Percentiles rank a stretch among this genome's conserved stretches.
Conservation (phyloP, 2,113 vertebrate genomes). For the Thamnaconus septentrionalis region DNA sequence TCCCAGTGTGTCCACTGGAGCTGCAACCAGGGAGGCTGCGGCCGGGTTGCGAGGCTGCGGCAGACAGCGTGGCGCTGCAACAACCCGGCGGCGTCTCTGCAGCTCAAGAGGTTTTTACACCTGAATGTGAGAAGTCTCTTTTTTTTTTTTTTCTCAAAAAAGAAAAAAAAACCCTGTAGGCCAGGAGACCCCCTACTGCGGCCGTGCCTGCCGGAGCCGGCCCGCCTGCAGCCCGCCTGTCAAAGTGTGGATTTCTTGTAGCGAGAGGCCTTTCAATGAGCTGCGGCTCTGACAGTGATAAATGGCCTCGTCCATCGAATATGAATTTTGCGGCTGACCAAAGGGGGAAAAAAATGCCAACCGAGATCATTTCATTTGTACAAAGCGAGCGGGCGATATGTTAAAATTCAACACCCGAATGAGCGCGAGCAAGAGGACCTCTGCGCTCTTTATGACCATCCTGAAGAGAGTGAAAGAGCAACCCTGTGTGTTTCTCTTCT, state of each 20-base stretch:
- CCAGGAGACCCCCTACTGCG: constrained; percentile 66
- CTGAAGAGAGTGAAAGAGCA: constrained; percentile 42
- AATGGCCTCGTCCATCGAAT: constrained; percentile 85
- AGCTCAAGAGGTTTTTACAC: constrained; percentile 61
- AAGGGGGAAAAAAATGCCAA: constrained; percentile 74
- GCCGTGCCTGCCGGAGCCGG: constrained; percentile 24
- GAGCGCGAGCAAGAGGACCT: constrained; percentile 42
- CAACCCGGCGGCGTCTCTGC: constrained; percentile 45
- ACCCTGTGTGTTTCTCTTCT: constrained; percentile 50
- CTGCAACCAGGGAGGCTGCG: constrained; percentile 29
- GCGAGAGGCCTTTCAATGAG: constrained; percentile 78
- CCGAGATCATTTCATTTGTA: constrained; percentile 77
- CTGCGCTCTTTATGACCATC: constrained; percentile 16
- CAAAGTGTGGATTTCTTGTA: constrained; percentile 82
- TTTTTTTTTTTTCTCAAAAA: too few species aligned
- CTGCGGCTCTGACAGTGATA: constrained; percentile 86
- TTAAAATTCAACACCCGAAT: constrained; percentile 45
- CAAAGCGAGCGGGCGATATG: constrained; percentile 37
- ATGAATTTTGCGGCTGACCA: constrained; percentile 78
- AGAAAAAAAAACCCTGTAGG: constrained; percentile 36
- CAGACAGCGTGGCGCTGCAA: constrained; percentile 71
- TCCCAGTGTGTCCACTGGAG: constrained; percentile 67
- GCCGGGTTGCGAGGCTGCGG: constrained; percentile 36
- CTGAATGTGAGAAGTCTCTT: constrained; percentile 65
- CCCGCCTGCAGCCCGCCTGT: constrained; percentile 77